Evolutionary conservation across 2,797 vertebrate genomes (phyloP).

Genomic region (Lutjanus argentimaculatus): DNA sequence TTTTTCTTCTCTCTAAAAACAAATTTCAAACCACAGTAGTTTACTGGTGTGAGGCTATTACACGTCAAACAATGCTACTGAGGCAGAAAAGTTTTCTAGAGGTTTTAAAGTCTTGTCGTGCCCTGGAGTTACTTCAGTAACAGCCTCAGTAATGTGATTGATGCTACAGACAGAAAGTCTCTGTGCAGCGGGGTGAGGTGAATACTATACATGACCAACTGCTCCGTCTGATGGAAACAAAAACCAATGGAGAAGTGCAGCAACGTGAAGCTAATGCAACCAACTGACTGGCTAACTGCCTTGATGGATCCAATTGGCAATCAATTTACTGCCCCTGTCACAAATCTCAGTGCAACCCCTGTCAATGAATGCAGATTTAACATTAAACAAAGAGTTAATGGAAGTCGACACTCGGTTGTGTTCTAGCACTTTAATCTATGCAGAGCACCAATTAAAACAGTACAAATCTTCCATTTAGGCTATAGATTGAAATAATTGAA

Average conservation of each 20-base stretch:
- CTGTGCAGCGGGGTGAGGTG: constrained; percentile 2
- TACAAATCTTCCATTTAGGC: constrained; percentile 26
- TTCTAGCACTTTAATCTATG: constrained; percentile 22
- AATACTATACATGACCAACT: not conserved
- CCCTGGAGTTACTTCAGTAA: constrained; percentile 17
- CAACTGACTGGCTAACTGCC: constrained; percentile 49
- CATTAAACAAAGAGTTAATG: constrained; percentile 21
- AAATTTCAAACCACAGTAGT: not conserved
- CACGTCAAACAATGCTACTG: constrained; percentile 9
- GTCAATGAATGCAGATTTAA: constrained; percentile 13
- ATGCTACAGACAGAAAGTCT: constrained; percentile 32
- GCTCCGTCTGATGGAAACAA: constrained; percentile 28
- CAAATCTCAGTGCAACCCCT: constrained; percentile 19
- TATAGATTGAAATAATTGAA: constrained; percentile 32
- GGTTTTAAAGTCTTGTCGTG: constrained; percentile 23
- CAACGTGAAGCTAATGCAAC: constrained; percentile 51
- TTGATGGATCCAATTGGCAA: constrained; percentile 48
- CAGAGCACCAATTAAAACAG: constrained; percentile 22
- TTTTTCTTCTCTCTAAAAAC: not conserved
- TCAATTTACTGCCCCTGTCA: constrained; percentile 42
- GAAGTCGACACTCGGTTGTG: constrained; percentile 4
- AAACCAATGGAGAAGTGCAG: constrained; percentile 40
- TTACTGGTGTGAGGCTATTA: not conserved
- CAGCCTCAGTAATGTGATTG: constrained; percentile 36
- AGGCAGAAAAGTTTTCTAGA: constrained; percentile 1